Evolutionary conservation across 2,888 invertebrate genomes (phyloP), one percentile per base, ranked within the genome.

Genomic region (Epinotia nisella): DNA sequence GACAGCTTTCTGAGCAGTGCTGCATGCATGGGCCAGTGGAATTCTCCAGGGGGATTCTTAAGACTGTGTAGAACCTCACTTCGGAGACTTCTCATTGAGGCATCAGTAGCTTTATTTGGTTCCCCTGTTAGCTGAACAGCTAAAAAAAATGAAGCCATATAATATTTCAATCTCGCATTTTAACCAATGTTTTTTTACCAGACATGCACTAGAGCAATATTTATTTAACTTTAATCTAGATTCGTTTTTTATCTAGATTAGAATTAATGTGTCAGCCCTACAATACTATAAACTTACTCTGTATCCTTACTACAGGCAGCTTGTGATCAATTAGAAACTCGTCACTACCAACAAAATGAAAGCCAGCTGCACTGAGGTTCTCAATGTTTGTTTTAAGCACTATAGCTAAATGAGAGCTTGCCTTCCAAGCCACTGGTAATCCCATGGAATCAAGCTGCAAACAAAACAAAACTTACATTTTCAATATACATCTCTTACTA

Each of bases 351-450:
- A 96, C 95, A 87, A 97, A 96, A 80, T 95, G 95, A 76, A 96
- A 95, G 62, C 96, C 95, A 76, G 97, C 94, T 78, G 96, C 94
- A 75, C 96, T 95, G 61, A 97, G 94, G 81, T 96, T 95, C 82
- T 96, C 95, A 79, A 97, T 94, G 84, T 97, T 97, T 59, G 97
- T 96, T 86, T 96, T 96, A 71, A 98, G 82, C 75, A 98, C 95
- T 77, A 97, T 93, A 66, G 96, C 96, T 81, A 98, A 95, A 84
- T 95, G 95, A 76, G 96, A 95, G 67, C 95, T 95, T 67, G 96
- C 96, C 82, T 96, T 96, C 97, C 97, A 98, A 39, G 97, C 97
- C 71, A 96, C 93, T 62, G 96, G 95, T 83, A 95, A 95, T 71
- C 97, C 97, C 87, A 96, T 96, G 81, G 96, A 95, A 84, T 97